These are phyloP conservation scores for Autographa gamma DNA, from an alignment of 2,888 invertebrate genomes.

Conservation along the genomic window DNA sequence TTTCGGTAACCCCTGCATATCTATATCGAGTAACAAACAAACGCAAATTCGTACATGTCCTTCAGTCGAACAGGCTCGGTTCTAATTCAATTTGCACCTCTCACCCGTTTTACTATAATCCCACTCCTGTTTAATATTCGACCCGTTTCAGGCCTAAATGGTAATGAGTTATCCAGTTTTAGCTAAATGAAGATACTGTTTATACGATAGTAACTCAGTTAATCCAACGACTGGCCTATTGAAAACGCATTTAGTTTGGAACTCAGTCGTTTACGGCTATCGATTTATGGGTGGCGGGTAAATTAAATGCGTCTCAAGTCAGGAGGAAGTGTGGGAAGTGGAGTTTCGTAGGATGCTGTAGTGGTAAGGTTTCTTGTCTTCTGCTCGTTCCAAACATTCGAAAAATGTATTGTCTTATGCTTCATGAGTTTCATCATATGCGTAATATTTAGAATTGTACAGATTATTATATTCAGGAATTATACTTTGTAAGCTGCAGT, in stretches of 20 bases:
- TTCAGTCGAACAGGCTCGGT: slow-evolving; percentile 40
- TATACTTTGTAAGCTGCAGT: too few relatives aligned
- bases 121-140: slow-evolving; percentile 73
- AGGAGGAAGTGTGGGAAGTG: slow-evolving; percentile 34
- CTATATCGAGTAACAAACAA: background rate
- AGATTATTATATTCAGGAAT: too few relatives aligned
- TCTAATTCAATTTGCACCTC: slow-evolving; percentile 75
- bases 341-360: background rate
- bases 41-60: background rate
- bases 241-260: slow-evolving; percentile 67
- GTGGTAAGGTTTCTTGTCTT: background rate
- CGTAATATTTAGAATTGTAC: too few relatives aligned
- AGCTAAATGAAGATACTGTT: slow-evolving; percentile 76
- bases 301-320: slow-evolving; percentile 51
- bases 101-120: slow-evolving; percentile 64
- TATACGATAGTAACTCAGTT: slow-evolving; percentile 70
- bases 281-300: slow-evolving; percentile 60
- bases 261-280: slow-evolving; percentile 72
- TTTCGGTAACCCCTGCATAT: background rate
- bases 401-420: background rate
- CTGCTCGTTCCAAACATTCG: background rate
- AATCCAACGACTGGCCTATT: slow-evolving; percentile 69
- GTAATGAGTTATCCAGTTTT: slow-evolving; percentile 74
- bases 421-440: background rate
- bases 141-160: slow-evolving; percentile 70